A percentile compares a stretch with the other conserved stretches of the same genome.
Conservation (phyloP, 2,888 invertebrate species). For the Hydrotaea diabolus region DNA sequence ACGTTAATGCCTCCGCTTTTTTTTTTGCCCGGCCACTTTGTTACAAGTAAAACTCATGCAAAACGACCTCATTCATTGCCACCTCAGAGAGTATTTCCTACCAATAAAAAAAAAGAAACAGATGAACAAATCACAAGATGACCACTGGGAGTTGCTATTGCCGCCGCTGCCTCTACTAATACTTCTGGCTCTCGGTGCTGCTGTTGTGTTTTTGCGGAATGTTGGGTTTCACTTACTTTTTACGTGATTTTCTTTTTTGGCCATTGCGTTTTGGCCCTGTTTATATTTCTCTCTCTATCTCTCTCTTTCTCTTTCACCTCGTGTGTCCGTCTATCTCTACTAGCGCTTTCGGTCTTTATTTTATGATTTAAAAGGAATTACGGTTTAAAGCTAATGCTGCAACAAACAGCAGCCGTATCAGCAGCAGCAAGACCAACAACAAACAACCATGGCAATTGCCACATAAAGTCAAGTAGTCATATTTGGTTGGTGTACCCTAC, state of each 20-base stretch:
- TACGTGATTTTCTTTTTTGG: constrained; percentile 29
- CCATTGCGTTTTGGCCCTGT: background rate
- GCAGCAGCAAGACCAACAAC: background rate
- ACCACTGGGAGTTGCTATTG: constrained; percentile 25
- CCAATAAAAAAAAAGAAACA: background rate
- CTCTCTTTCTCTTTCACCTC: too few species aligned
- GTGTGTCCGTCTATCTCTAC: background rate
- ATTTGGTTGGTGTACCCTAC: background rate
- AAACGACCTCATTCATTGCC: constrained; percentile 34
- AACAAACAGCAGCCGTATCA: constrained; percentile 4
- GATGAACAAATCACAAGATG: constrained; percentile 36
- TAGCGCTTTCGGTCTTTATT: constrained; percentile 40
- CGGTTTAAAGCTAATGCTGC: constrained; percentile 29
- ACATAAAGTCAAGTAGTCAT: background rate
- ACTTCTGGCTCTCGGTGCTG: constrained; percentile 1
- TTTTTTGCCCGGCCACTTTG: background rate
- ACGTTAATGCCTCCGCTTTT: constrained; percentile 47
- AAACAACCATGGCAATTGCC: background rate
- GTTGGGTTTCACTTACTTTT: constrained; percentile 41
- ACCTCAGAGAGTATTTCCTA: background rate
- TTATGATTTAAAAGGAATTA: constrained; percentile 57
- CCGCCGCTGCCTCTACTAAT: too few species aligned
- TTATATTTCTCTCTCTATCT: too few species aligned
- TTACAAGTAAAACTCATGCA: constrained; percentile 10
- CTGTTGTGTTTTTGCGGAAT: constrained; percentile 34